phyloP scores from a whole-genome alignment of 2,113 vertebrate genomes.

The Cnemophilus loriae region DNA sequence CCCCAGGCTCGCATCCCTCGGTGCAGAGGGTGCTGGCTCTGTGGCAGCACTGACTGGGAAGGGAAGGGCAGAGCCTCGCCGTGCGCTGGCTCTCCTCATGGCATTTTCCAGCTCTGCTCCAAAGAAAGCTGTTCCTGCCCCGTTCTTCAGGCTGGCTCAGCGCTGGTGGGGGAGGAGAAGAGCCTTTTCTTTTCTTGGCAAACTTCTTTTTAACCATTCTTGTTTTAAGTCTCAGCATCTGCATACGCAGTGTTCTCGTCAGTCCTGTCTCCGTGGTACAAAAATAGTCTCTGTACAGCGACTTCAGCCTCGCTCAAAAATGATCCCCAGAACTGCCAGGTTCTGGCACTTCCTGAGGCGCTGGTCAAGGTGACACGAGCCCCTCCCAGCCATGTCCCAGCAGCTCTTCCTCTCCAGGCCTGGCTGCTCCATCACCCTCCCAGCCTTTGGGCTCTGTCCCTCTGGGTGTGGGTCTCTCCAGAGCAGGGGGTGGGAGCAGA shows the following conservation, averaged over 20 bases:
- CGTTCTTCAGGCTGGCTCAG: background rate
- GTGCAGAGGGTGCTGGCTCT: background rate
- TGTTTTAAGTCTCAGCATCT: slow-evolving; percentile 10
- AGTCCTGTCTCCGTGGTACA: background rate
- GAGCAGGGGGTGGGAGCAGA: background rate
- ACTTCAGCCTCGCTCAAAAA: background rate
- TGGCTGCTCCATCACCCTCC: rapidly evolving
- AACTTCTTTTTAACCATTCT: slow-evolving; percentile 30
- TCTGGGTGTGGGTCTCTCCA: rapidly evolving
- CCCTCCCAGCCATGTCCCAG: background rate
- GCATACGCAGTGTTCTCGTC: slow-evolving; percentile 19
- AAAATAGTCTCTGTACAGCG: slow-evolving; percentile 11
- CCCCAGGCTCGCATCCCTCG: rapidly evolving
- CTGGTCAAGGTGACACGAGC: background rate
- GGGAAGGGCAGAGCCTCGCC: background rate
- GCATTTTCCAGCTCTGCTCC: background rate
- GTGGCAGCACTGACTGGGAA: background rate
- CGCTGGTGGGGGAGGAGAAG: background rate
- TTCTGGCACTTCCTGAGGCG: background rate
- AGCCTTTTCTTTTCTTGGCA: slow-evolving; percentile 14
- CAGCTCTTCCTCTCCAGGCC: background rate
- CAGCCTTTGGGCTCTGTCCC: background rate
- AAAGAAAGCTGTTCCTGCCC: background rate
- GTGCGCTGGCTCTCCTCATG: background rate
- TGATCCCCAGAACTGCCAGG: background rate